Base-by-base conservation (phyloP, 2,888 invertebrate genomes). In the Tetanocera ferruginea region DNA sequence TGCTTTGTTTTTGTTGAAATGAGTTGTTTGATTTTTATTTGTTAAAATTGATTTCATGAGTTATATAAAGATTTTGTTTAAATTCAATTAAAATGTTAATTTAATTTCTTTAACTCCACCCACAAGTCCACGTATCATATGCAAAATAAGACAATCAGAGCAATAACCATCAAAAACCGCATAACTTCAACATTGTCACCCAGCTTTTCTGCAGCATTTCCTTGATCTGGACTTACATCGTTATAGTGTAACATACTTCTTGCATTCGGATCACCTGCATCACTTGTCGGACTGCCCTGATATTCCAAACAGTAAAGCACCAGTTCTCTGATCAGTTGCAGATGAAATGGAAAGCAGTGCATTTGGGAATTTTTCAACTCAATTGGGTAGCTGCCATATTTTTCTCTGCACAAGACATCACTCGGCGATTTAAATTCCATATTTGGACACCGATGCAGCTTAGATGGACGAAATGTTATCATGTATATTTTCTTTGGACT, bases 281-380 rank as follows among this genome's bases (percentile, higher is more conserved):
- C n/a, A n/a, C 66, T 17, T 14, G 14, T 31, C 34, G 37, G 37
- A 17, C 37, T 17, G 34, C 37, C 34, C 34, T 34, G 31, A 19
- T 66, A 34, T 34, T 31, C 66, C 4, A 66, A 14, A 19, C 66
- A 66, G 37, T 66, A 66, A n/a, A 34, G 34, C 34, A 66, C 66
- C 34, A 66, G 37, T 14, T 66, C 66, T 9, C 17, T 17, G 34
- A 66, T 34, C n/a, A 66, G 17, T n/a, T 66, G 31, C 37, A 66
- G 34, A 14, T n/a, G 31, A 34, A 66, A 66, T 17, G 14, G 17
- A 34, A 66, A 37, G 37, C 66, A 66, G n/a, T 66, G 66, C 17
- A 66, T 17, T 23, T 34, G 17, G 17, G 34, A 17, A 17, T 66
- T 31, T 14, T 3, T n/a, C 17, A 66, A 34, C 3, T 34, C 14